phyloP scores from a whole-genome alignment of 2,888 invertebrate genomes.

The Sylvicola cinctus region DNA sequence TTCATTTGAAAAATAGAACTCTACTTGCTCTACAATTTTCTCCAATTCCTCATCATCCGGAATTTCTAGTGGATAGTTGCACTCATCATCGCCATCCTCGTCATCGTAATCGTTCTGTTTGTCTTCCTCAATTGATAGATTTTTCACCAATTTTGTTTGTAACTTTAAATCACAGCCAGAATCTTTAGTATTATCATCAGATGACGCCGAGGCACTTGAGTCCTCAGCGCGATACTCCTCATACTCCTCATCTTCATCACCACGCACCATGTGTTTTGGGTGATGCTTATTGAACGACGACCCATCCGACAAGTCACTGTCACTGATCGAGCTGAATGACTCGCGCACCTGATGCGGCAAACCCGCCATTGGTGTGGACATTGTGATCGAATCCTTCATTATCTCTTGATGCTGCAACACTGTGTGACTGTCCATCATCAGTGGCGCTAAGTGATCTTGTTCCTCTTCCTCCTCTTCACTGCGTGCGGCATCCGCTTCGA shows the following conservation, averaged over 20 bases:
- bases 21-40: conserved; percentile 70
- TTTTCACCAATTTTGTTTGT: conserved; percentile 4
- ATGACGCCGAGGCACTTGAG: conserved; percentile 18
- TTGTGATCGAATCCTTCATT: conserved; percentile 1
- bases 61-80: conserved; percentile 16
- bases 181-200: conserved; percentile 39
- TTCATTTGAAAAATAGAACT: conserved; percentile 89
- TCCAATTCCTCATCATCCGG: conserved; percentile 59
- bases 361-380: no score
- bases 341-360: no score
- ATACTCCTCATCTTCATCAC: no score
- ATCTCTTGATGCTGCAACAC: conserved; percentile 15
- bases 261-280: no score
- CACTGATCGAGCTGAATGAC: no score
- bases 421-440: conserved; percentile 23
- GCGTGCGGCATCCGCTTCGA: conserved; percentile 15
- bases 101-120: neutral
- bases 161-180: conserved; percentile 40
- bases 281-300: no score
- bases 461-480: conserved; percentile 20
- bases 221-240: conserved; percentile 4
- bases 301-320: no score
- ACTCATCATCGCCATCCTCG: neutral
- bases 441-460: conserved; percentile 23
- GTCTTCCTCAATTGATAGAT: neutral